A percentile compares a stretch with the other conserved stretches of the same genome.
These are phyloP conservation scores for Drosophila arawakana DNA, from an alignment of 1,140 invertebrate species.

Conservation along the genomic window DNA sequence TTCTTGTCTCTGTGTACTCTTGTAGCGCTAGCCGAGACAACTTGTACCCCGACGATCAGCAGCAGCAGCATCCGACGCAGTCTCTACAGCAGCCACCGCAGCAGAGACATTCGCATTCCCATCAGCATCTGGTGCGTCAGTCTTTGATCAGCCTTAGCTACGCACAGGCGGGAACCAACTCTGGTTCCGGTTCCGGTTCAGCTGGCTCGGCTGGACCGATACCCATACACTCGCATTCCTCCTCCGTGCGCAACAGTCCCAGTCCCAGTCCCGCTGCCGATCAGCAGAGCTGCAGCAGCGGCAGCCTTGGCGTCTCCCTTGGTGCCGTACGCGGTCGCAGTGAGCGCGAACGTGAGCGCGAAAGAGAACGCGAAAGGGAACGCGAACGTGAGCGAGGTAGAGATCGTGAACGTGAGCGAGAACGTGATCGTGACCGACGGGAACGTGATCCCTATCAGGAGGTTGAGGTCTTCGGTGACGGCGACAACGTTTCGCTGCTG, in stretches of 20 bases:
- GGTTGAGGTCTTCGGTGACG: constrained; percentile 13
- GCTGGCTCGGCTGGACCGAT: constrained; percentile 31
- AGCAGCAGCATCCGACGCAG: constrained; percentile 75
- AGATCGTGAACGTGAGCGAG: background rate
- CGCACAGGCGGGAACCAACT: constrained; percentile 64
- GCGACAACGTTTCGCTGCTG: constrained; percentile 67
- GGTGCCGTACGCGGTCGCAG: constrained; percentile 19
- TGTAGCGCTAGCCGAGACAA: constrained; percentile 82
- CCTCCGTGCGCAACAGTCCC: constrained; percentile 49
- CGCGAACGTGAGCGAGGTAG: background rate
- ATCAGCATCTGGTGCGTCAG: constrained; percentile 81
- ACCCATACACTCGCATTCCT: constrained; percentile 45
- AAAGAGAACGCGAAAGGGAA: constrained; percentile 9
- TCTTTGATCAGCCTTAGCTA: constrained; percentile 82
- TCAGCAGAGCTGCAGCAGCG: constrained; percentile 56
- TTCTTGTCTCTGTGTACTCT: constrained; percentile 62
- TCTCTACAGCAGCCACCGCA: constrained; percentile 73
- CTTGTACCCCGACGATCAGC: constrained; percentile 79
- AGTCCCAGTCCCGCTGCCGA: constrained; percentile 55
- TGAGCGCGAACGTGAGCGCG: constrained; percentile 22
- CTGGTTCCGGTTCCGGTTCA: constrained; percentile 17
- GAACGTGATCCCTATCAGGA: background rate
- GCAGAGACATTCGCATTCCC: constrained; percentile 78
- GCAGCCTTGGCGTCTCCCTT: constrained; percentile 42
- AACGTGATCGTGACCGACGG: background rate